Evolutionary conservation across 2,797 vertebrate genomes (phyloP).

Genomic region (Semotilus atromaculatus): DNA sequence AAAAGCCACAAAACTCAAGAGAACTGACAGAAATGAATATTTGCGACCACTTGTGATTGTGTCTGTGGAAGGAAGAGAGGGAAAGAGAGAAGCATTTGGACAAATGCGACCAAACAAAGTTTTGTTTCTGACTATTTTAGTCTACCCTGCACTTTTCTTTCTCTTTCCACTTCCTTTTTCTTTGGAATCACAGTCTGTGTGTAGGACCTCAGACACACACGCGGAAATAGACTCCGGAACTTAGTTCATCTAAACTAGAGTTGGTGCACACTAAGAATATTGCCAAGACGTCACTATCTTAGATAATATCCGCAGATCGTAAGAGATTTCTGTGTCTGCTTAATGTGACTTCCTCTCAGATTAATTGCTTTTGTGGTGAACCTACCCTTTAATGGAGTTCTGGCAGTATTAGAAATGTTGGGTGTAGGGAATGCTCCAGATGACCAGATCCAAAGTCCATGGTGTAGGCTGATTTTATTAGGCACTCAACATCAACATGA

Average conservation of each 20-base stretch:
- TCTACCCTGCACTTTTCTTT: constrained; percentile 36
- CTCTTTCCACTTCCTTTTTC: constrained; percentile 41
- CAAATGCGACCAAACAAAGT: constrained; percentile 24
- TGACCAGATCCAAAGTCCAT: neutral
- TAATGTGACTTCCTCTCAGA: neutral
- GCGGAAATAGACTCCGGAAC: neutral
- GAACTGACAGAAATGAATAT: neutral
- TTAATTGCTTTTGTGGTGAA: neutral
- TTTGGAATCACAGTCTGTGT: constrained; percentile 3
- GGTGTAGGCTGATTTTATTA: too few species aligned
- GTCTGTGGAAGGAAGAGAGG: constrained; percentile 8
- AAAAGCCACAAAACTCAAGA: constrained; percentile 7
- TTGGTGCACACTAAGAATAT: neutral
- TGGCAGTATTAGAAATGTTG: neutral
- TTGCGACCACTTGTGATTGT: neutral
- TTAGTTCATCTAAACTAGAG: neutral
- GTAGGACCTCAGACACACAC: constrained; percentile 3
- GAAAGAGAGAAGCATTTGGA: constrained; percentile 28
- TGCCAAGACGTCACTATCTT: neutral
- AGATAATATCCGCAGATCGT: neutral
- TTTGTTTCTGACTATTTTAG: constrained; percentile 47
- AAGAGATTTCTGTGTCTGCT: neutral
- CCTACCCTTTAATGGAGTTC: neutral
- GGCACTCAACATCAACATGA: too few species aligned
- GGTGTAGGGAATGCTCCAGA: neutral